These are phyloP conservation scores for Camponotus floridanus DNA, from an alignment of 1,140 invertebrate species.

Conservation along the genomic window DNA sequence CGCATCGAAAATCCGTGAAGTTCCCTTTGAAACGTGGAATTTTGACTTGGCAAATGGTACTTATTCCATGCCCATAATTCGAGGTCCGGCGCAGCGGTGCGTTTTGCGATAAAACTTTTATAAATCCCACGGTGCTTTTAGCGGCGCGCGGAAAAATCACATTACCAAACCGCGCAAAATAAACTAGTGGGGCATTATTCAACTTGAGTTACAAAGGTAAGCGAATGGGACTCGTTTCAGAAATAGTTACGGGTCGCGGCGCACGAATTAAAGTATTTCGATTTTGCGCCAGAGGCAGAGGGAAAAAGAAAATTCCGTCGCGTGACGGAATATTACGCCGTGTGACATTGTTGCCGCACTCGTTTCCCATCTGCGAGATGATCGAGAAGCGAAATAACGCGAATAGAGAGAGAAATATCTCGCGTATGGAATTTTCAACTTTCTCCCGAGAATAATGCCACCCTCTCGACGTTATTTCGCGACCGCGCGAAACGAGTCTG, in stretches of 20 bases:
- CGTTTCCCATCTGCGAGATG: not conserved
- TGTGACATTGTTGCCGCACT: not conserved
- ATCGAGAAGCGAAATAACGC: not conserved
- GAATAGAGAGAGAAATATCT: not conserved
- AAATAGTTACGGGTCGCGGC: not conserved
- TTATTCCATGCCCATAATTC: conserved; percentile 27
- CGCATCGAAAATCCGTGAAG: not conserved
- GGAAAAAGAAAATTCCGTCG: not conserved
- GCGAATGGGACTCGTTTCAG: not conserved
- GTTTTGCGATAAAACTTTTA: conserved; percentile 50
- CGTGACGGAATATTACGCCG: conserved; percentile 6
- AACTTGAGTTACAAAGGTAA: not conserved
- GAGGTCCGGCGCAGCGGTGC: conserved; percentile 3
- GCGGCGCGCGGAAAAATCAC: not conserved
- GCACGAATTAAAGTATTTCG: not conserved
- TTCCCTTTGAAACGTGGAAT: conserved; percentile 32
- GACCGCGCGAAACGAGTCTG: not conserved
- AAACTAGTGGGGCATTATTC: not conserved
- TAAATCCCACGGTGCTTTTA: conserved; percentile 42
- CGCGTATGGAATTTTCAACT: not conserved
- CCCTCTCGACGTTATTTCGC: not conserved
- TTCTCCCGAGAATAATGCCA: not conserved
- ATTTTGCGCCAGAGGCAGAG: not conserved
- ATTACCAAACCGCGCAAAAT: not conserved
- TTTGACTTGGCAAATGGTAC: conserved; percentile 30